Evolutionary conservation across 2,797 vertebrate species (phyloP).

Genomic region (Pelochelys cantorii): DNA sequence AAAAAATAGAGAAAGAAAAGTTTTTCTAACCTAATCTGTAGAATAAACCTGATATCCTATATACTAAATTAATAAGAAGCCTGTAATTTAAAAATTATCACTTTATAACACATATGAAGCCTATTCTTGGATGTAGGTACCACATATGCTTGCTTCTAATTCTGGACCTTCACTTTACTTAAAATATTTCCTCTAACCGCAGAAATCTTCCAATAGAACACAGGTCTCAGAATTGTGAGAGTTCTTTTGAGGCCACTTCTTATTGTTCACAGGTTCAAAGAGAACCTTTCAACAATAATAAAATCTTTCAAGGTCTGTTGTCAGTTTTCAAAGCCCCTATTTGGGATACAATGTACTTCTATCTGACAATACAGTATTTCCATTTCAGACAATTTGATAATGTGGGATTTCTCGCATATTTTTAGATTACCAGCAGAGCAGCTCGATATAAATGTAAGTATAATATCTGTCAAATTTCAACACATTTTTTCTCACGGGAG

Average conservation of each 20-base stretch:
- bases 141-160: conserved; percentile 49
- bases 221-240: background rate
- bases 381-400: background rate
- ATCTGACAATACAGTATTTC: background rate
- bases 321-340: background rate
- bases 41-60: conserved; percentile 33
- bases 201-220: conserved; percentile 2
- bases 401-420: background rate
- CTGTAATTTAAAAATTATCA: background rate
- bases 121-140: background rate
- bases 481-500: background rate
- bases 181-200: conserved; percentile 38
- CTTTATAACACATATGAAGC: background rate
- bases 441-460: background rate
- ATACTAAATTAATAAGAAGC: conserved; percentile 23
- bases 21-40: conserved; percentile 7
- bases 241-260: conserved; percentile 1
- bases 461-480: background rate
- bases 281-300: background rate
- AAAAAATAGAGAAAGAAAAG: background rate
- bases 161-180: conserved; percentile 29
- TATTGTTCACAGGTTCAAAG: conserved; percentile 5
- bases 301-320: background rate
- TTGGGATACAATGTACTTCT: background rate
- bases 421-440: background rate